A percentile compares a stretch with the other conserved stretches of the same genome.
Evolutionary conservation across 2,113 vertebrate species (phyloP).

Genomic region (Peromyscus maniculatus): DNA sequence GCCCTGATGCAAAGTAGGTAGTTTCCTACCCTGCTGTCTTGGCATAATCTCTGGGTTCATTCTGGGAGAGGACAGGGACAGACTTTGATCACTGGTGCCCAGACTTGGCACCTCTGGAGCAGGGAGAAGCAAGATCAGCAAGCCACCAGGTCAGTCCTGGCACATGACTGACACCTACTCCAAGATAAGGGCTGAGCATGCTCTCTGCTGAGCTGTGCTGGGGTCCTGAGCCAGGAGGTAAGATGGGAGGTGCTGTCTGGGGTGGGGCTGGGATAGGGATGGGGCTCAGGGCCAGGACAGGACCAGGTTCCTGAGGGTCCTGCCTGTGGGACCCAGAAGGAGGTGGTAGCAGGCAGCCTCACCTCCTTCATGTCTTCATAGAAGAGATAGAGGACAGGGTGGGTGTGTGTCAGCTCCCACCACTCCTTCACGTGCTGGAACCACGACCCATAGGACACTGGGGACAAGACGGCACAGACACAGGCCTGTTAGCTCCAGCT

Average conservation of each 20-base stretch:
- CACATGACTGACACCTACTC: no score
- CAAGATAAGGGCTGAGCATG: neutral
- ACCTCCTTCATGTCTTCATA: constrained; percentile 92
- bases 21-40: neutral
- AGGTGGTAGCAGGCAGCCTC: constrained; percentile 58
- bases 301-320: neutral
- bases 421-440: constrained; percentile 91
- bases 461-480: neutral
- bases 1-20: neutral
- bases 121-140: neutral
- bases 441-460: constrained; percentile 91
- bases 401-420: constrained; percentile 89
- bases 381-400: constrained; percentile 91
- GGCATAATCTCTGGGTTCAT: neutral
- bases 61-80: neutral
- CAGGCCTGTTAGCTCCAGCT: neutral
- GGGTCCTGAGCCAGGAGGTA: neutral
- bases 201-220: neutral
- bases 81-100: neutral
- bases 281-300: neutral
- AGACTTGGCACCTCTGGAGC: neutral
- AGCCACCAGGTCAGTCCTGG: no score
- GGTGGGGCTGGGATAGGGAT: neutral
- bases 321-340: neutral
- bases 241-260: neutral